Evolutionary conservation across 2,797 vertebrate genomes (phyloP), one percentile per base, ranked within the genome.

Genomic region (Cossypha niveicapilla): DNA sequence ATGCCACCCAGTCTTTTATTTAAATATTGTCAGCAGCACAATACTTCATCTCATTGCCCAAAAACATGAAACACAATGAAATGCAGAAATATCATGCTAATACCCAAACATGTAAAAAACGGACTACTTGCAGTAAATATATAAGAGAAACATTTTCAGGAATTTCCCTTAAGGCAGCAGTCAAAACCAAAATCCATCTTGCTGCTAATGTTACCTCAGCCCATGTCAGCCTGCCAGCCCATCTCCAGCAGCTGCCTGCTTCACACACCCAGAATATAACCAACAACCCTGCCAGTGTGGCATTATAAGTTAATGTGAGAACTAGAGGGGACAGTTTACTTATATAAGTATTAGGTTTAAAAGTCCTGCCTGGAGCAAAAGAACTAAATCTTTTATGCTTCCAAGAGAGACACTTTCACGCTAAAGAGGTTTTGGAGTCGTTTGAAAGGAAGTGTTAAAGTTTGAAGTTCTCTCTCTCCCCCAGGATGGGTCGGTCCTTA

Each of bases 281-380:
- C 77, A 78, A 6, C n/a, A 50, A 77, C 62, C 67, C 56, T 67
- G 57, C 71, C 60, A 67, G 63, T 2, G 35, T 27, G 47, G 58
- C 79, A 57, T 81, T 72, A 30, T 16, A 72, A 70, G 54, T 68
- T 67, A 90, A 87, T 21, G 32, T 17, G 57, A 85, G 74, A 87
- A 94, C 53, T 83, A 85, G 57, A 88, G n/a, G 57, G 76, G 80
- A 85, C 71, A 28, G 54, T 62, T 90, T 83, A 78, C 78, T 88
- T 93, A 45, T 27, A 14, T 11, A 89, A 74, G n/a, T 86, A 82
- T 74, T 79, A 80, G 57, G 50, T 74, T 93, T 92, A 54, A 61
- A 92, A 91, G 37, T 71, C 57, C 68, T 77, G 77, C 74, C 77
- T 85, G 61, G 7, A 82, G 82, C 84, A 92, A 93, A 39, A 51